Conservation (phyloP, 2,113 vertebrate genomes). For the Eudyptes chrysolophus region DNA sequence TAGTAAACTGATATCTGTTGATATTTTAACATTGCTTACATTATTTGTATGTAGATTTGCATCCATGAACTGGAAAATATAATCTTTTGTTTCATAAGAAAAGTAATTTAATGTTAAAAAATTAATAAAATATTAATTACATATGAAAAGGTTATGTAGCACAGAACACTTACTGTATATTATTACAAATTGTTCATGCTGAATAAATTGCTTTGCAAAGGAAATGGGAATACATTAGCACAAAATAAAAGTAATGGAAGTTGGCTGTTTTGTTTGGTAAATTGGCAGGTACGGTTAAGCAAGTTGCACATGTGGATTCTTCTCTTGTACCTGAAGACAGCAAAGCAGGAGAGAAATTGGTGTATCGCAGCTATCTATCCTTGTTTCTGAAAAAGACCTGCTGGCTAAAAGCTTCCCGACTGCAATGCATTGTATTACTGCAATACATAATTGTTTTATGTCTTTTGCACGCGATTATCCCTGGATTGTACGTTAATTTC, state of each 20-base stretch:
- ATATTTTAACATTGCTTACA: slow-evolving; percentile 28
- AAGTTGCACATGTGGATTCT: not conserved
- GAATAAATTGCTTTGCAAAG: slow-evolving; percentile 33
- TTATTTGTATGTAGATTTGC: slow-evolving; percentile 57
- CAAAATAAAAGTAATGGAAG: not conserved
- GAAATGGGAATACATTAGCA: not conserved
- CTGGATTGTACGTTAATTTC: not conserved
- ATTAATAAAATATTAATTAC: slow-evolving; percentile 57
- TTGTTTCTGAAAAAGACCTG: not conserved
- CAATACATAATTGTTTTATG: rapidly evolving
- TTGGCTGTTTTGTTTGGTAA: not conserved
- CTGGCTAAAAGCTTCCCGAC: not conserved
- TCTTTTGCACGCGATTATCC: not conserved
- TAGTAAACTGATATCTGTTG: slow-evolving; percentile 48
- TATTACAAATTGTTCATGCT: slow-evolving; percentile 16
- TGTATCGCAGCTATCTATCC: not conserved
- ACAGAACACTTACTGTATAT: not conserved
- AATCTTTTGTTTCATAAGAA: slow-evolving; percentile 10
- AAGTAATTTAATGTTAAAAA: slow-evolving; percentile 50
- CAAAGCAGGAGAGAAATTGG: not conserved
- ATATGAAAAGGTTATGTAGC: slow-evolving; percentile 4
- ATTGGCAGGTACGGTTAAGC: not conserved
- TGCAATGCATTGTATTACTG: not conserved
- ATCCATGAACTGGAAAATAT: slow-evolving; percentile 56
- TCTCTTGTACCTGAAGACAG: not conserved